A percentile compares a stretch with the other conserved stretches of the same genome.
These are phyloP conservation scores for Pycnonotus jocosus DNA, from an alignment of 2,113 vertebrate species.

Conservation along the genomic window DNA sequence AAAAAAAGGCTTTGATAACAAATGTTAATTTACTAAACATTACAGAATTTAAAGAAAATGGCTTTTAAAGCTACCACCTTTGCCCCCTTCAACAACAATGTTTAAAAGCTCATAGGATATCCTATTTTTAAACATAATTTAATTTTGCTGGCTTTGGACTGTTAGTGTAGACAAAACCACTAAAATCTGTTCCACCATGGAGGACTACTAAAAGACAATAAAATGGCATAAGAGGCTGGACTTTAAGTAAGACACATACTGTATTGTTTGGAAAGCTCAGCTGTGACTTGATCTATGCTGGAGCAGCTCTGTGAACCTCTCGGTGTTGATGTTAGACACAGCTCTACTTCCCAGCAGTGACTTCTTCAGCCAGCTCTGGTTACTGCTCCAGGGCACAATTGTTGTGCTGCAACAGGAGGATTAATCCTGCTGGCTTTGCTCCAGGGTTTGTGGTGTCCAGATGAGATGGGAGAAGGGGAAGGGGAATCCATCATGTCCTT, in stretches of 20 bases:
- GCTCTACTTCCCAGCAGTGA: not conserved
- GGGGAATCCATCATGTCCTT: not conserved
- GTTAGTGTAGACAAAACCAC: not conserved
- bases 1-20: not conserved
- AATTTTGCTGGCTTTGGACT: not conserved
- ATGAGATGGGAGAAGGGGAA: not conserved
- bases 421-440: not conserved
- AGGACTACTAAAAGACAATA: not conserved
- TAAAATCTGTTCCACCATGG: not conserved
- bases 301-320: not conserved
- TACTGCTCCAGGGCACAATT: rapidly evolving
- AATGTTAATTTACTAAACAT: not conserved
- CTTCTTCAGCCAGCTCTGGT: not conserved
- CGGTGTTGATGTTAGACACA: not conserved
- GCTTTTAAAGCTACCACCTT: not conserved
- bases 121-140: not conserved
- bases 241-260: not conserved
- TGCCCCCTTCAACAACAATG: not conserved
- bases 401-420: not conserved
- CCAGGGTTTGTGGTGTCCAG: not conserved
- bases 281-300: not conserved
- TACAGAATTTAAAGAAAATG: not conserved
- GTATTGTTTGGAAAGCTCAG: not conserved
- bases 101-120: not conserved
- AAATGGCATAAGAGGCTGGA: not conserved